Evolutionary conservation across 2,113 vertebrate genomes (phyloP).

Genomic region (Cyanoderma ruficeps): DNA sequence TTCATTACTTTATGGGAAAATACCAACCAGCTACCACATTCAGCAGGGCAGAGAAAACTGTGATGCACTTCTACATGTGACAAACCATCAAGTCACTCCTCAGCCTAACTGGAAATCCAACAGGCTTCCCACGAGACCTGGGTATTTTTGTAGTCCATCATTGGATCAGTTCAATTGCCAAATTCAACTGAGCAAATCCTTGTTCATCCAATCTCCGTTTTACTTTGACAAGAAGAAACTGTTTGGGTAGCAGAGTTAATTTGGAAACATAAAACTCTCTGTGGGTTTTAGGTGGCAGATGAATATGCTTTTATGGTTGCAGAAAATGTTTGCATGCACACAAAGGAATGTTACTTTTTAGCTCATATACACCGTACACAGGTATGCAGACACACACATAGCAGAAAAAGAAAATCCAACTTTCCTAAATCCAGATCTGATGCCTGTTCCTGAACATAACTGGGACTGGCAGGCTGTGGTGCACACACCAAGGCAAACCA

Average conservation of each 20-base stretch:
- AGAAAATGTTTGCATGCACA: not conserved
- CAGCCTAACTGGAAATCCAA: not conserved
- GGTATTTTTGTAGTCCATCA: not conserved
- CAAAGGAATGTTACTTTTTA: not conserved
- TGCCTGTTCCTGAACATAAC: not conserved
- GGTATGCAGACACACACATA: not conserved
- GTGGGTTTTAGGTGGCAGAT: not conserved
- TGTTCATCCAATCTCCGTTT: fast-evolving
- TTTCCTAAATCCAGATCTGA: not conserved
- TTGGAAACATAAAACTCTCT: not conserved
- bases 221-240: not conserved
- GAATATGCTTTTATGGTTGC: fast-evolving
- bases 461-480: not conserved
- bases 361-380: not conserved
- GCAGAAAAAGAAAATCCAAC: not conserved
- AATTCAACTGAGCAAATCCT: not conserved
- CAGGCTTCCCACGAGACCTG: not conserved
- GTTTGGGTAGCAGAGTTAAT: not conserved
- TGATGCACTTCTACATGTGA: not conserved
- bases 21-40: not conserved
- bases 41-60: not conserved
- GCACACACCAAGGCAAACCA: not conserved
- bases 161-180: not conserved
- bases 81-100: not conserved
- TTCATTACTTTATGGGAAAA: not conserved